Evolutionary conservation across 1,140 invertebrate genomes (phyloP), one percentile per base, ranked within the genome.

Genomic region (Platyura marginata): DNA sequence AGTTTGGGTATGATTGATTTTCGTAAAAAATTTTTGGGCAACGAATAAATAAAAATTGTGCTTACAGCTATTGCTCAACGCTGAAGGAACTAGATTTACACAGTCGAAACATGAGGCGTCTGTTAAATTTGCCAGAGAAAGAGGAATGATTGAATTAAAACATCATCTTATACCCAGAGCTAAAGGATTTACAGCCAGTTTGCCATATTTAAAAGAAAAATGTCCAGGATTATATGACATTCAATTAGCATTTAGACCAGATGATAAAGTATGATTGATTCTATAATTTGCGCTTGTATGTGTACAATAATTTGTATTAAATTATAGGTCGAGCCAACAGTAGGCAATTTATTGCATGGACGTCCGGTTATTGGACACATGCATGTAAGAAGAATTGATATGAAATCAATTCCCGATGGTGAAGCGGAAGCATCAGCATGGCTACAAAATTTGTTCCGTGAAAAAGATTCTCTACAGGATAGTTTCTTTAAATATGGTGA

Each of bases 81-180:
- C 88, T 6, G 93, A 97, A 66, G 93, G 93, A 5, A 97, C 93
- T 2, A 69, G 93, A 22, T 94, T 91, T 49, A 95, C 90, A 0
- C 61, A 71, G 41, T 74, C 77, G 49, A 97, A 97, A 58, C 82
- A 91, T 53, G 74, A 81, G 61, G 80, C 79, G 0, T 91, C 88
- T 47, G 67, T 88, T 51, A 81, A 86, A 50, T 91, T 94, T 59
- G 88, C 90, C 0, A 70, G 73, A 52, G 76, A 90, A 51, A 84
- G 86, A 49, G 84, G 86, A 49, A 70, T 95, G 48, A 79, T 86
- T 3, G 60, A 77, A 49, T 66, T 95, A 21, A 88, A 92, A 51
- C 78, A 95, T 57, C 90, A 94, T 64, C 67, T 97, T 22, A 77
- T 87, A 23, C 93, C 93, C n/a, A 69, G 92, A 40, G 89, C 89